Percentiles rank a stretch among this genome's conserved stretches.
Conservation (phyloP, 2,113 vertebrate genomes). For the Psittacula cyanocephala region DNA sequence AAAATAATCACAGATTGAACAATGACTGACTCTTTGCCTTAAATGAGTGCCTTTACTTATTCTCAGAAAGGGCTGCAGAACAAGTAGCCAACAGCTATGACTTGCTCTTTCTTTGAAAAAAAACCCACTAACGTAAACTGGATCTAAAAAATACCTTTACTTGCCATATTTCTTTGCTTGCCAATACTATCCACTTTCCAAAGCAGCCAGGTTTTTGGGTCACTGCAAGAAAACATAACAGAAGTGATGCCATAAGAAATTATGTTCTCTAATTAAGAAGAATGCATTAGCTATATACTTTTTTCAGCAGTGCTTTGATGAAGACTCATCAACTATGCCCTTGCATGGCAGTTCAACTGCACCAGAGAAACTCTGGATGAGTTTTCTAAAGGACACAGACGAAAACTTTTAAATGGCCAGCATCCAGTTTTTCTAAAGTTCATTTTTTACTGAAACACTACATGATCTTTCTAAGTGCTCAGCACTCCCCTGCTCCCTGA, state of each 20-base stretch:
- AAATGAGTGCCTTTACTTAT: neutral
- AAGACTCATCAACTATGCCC: neutral
- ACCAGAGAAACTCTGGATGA: neutral
- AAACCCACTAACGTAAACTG: neutral
- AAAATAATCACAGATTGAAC: neutral
- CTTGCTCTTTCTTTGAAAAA: neutral
- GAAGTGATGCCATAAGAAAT: constrained; percentile 32
- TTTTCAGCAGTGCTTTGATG: neutral
- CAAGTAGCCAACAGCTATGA: neutral
- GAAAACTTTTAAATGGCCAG: neutral
- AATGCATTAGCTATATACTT: neutral
- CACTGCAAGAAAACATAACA: constrained; percentile 56
- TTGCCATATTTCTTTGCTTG: constrained; percentile 54
- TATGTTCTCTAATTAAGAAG: neutral
- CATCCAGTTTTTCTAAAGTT: neutral
- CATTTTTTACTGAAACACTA: neutral
- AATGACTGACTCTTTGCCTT: neutral
- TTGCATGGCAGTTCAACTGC: neutral
- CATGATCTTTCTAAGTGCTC: neutral
- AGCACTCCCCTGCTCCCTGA: neutral
- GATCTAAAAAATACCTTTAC: constrained; percentile 36
- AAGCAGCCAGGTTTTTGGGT: constrained; percentile 47
- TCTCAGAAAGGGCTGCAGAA: neutral
- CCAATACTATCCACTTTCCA: constrained; percentile 51
- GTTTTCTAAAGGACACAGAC: neutral